Conservation (phyloP, 2,888 invertebrate genomes). For the Brachyptera risi region DNA sequence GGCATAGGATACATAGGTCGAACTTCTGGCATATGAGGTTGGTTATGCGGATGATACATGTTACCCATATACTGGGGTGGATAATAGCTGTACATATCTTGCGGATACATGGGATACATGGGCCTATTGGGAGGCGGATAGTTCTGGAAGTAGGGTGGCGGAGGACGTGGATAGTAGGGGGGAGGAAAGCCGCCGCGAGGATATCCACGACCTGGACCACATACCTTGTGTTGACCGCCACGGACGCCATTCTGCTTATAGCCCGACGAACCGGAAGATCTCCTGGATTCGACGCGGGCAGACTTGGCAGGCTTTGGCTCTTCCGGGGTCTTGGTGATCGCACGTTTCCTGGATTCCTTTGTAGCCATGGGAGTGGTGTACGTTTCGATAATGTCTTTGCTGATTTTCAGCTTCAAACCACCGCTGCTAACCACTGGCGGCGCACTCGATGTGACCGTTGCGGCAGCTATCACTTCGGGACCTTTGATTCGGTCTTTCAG, state of each 20-base stretch:
- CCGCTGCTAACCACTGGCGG: constrained; percentile 25
- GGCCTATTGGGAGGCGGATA: constrained; percentile 39
- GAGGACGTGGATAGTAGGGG: constrained; percentile 37
- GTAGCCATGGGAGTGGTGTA: constrained; percentile 31
- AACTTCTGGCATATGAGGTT: constrained; percentile 15
- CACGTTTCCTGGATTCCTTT: constrained; percentile 36
- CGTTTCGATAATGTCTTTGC: constrained; percentile 58
- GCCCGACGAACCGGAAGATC: constrained; percentile 35
- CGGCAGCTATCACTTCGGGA: constrained; percentile 47
- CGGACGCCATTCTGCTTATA: constrained; percentile 36
- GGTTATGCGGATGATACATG: too few species aligned
- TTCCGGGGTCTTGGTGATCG: constrained; percentile 23
- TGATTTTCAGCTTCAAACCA: constrained; percentile 61
- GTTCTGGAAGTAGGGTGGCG: constrained; percentile 35
- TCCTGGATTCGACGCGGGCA: constrained; percentile 26
- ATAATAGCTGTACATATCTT: constrained; percentile 12
- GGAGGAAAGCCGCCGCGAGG: constrained; percentile 38
- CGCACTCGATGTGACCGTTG: too few species aligned
- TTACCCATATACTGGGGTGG: constrained; percentile 40
- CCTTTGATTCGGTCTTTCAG: constrained; percentile 66
- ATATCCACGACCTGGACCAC: constrained; percentile 44
- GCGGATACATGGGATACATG: constrained; percentile 25
- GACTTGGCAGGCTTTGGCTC: constrained; percentile 24
- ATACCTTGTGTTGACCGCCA: too few species aligned
- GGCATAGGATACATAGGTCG: constrained; percentile 17